Base-by-base conservation (phyloP, 2,797 vertebrate species). In the Cuculus canorus region DNA sequence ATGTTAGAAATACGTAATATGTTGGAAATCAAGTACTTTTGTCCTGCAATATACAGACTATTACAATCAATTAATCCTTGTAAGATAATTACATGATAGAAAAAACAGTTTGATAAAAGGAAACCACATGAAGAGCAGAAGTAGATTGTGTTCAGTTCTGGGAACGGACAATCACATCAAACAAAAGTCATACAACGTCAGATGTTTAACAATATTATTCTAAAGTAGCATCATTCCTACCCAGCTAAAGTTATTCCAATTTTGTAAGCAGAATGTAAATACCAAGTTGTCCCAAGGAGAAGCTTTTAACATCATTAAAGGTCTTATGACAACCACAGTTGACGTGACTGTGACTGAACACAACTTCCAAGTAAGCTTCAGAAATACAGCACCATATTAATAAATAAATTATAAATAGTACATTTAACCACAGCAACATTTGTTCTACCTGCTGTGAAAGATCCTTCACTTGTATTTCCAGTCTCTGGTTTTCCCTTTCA, bases 401-500 rank as follows among this genome's bases (percentile, higher is more conserved):
- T 4, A 60, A 59, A 72, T 37, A 72, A 69, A 71, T 7, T 39
- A 5, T 23, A 88, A 78, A 21, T 1, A 66, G 45, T 7, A 52
- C 41, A 56, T 63, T 70, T 59, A 59, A 84, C 37, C 35, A 45
- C 4, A 90, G n/a, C 48, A 73, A 77, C 7, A 32, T 56, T 75
- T 52, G 3, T 37, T 76, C 96, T 87, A 95, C 99, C 99, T 99
- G 99, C 53, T 99, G 99, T 82, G 99, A 98, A 97, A 99, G 98
- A 94, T 99, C 99, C 90, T 98, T 97, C 41, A 99, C 96, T 97
- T 99, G 99, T 86, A 98, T 96, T 91, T 99, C 99, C 97, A 97
- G 98, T 61, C 99, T 98, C 95, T 99, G 99, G 90, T 98, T 99
- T 61, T 99, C 99, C 79, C 99, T 98, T 94, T 99, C 99, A 86